Base-by-base conservation (phyloP, 2,797 vertebrate genomes). In the Xenopus petersii region DNA sequence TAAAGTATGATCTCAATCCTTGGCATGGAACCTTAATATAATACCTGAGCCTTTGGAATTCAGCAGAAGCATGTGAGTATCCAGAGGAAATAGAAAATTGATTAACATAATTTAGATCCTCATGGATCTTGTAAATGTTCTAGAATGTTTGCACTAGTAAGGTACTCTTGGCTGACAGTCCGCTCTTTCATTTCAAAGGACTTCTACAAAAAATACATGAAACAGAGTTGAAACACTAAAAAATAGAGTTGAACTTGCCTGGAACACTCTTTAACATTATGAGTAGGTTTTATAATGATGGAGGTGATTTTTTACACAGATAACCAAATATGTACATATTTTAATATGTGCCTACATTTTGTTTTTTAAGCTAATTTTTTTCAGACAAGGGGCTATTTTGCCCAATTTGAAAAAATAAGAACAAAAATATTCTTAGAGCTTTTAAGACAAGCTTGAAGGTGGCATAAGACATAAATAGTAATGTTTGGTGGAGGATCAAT, bases 11-110 rank as follows among this genome's bases (percentile, higher is more conserved):
- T 79, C 83, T 92, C 85, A 89, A 64, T 77, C 84, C 71, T 83
- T 90, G 86, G 86, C 89, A 84, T 84, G 80, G 81, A 86, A 84
- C 85, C 84, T 10, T 87, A 86, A 81, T 79, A 81, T 65, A 87
- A 87, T 91, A 88, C 92, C 89, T 92, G 89, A 89, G 86, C 85
- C 71, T 59, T 65, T 21, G 83, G 86, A 86, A 86, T 81, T 75
- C 82, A 85, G 80, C 81, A 85, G 70, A 86, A 83, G 80, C 68
- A 87, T 87, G 85, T 75, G 84, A 82, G 84, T 86, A 90, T 86
- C 85, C 89, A 88, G 83, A 90, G 85, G 90, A 93, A 93, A 92
- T 92, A 88, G 89, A 88, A 93, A 91, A 89, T 89, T 88, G 93
- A 94, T 92, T 90, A 89, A 86, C 86, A 86, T 86, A 83, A 89